phyloP scores from a whole-genome alignment of 2,797 vertebrate species.

The Silurus lanzhouensis region DNA sequence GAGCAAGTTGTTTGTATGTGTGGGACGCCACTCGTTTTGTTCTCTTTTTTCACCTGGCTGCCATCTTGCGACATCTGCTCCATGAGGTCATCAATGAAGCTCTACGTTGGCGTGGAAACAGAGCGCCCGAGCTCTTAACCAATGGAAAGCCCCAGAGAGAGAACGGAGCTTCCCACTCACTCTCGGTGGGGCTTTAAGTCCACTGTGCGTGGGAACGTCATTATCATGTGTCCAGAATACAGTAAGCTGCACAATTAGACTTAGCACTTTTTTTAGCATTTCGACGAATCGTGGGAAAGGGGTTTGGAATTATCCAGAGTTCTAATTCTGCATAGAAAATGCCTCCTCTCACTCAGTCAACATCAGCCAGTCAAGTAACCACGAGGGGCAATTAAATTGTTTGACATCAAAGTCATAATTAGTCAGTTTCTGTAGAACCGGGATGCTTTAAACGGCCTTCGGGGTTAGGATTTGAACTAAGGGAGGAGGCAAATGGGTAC shows the following conservation, averaged over 20 bases:
- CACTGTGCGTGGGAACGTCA: constrained; percentile 53
- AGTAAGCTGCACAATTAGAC: constrained; percentile 53
- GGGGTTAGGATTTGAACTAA: neutral
- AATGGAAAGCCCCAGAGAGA: constrained; percentile 34
- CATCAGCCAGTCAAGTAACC: constrained; percentile 23
- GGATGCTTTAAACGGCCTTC: constrained; percentile 1
- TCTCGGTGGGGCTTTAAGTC: constrained; percentile 49
- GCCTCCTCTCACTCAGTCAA: constrained; percentile 9
- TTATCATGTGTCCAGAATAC: constrained; percentile 54
- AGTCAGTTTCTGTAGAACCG: constrained; percentile 25
- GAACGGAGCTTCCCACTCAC: constrained; percentile 48
- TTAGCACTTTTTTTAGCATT: constrained; percentile 25
- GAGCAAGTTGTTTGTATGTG: constrained; percentile 25
- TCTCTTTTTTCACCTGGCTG: constrained; percentile 58
- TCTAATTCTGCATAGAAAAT: constrained; percentile 19
- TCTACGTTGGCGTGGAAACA: constrained; percentile 58
- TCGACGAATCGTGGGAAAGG: constrained; percentile 14
- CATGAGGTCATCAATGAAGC: constrained; percentile 59
- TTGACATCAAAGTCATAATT: constrained; percentile 47
- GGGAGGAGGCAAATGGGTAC: neutral
- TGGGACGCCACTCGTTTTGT: constrained; percentile 37
- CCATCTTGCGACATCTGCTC: constrained; percentile 59
- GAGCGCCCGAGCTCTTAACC: constrained; percentile 45
- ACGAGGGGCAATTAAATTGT: constrained; percentile 34
- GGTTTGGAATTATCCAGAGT: neutral